These are phyloP conservation scores for Tapirus terrestris DNA, from an alignment of 2,113 vertebrate species.

Conservation along the genomic window DNA sequence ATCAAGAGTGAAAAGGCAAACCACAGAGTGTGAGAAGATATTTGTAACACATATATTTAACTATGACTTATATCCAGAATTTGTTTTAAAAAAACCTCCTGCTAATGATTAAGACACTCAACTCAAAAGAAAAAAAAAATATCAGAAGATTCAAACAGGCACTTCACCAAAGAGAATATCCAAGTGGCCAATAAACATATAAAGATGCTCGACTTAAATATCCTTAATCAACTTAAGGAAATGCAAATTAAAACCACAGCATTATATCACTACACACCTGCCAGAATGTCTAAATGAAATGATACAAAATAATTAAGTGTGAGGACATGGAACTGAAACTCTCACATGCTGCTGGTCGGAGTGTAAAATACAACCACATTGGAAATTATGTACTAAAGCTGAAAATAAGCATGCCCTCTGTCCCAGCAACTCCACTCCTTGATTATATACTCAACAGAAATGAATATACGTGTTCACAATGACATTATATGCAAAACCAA, in stretches of 20 bases:
- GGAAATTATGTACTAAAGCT: not conserved
- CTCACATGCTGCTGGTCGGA: not conserved
- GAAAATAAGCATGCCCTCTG: not conserved
- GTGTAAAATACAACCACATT: not conserved
- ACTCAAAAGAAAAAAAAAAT: not conserved
- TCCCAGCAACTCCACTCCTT: not conserved
- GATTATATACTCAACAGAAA: not conserved
- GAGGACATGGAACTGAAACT: slow-evolving; percentile 24
- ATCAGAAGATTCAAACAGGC: not conserved
- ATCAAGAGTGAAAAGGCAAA: slow-evolving; percentile 15
- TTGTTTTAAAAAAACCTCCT: not conserved
- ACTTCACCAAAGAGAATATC: not conserved
- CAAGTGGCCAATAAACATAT: not conserved
- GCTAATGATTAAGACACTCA: not conserved
- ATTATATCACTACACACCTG: not conserved
- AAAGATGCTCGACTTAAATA: slow-evolving; percentile 37
- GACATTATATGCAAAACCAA: not conserved
- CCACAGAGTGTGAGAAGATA: not conserved
- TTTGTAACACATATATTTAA: not conserved
- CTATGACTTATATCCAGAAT: not conserved
- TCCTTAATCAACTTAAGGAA: slow-evolving; percentile 9
- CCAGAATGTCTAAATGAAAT: not conserved
- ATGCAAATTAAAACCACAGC: slow-evolving; percentile 23
- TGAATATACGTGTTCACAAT: not conserved
- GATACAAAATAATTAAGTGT: not conserved